These are phyloP conservation scores for Aethina tumida DNA, from an alignment of 1,140 invertebrate genomes.

Conservation along the genomic window DNA sequence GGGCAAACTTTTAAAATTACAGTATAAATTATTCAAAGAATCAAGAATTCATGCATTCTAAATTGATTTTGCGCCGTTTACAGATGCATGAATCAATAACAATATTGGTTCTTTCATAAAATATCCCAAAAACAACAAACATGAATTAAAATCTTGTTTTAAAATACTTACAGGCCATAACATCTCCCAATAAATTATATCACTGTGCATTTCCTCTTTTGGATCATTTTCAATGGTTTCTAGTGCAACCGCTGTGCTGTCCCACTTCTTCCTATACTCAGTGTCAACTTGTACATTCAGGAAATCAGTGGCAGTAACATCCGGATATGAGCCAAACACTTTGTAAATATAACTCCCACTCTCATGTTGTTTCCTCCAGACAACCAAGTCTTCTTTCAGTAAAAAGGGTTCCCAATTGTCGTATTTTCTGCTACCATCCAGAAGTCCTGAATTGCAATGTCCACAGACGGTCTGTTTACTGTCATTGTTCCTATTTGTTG, in stretches of 20 bases:
- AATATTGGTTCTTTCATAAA: neutral
- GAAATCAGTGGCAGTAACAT: slow-evolving; percentile 70
- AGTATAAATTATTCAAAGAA: too few species aligned
- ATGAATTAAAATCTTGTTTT: slow-evolving; percentile 1
- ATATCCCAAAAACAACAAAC: neutral
- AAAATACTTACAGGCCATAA: slow-evolving; percentile 62
- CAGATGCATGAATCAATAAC: too few species aligned
- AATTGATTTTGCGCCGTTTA: too few species aligned
- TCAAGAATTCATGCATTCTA: too few species aligned
- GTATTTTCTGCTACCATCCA: slow-evolving; percentile 26
- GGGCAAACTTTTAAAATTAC: too few species aligned
- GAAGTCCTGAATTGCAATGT: slow-evolving; percentile 12
- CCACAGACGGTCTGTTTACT: slow-evolving; percentile 13
- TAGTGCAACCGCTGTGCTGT: slow-evolving; percentile 62
- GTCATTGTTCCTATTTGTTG: slow-evolving; percentile 9
- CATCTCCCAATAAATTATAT: slow-evolving; percentile 81
- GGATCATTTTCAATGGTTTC: slow-evolving; percentile 58
- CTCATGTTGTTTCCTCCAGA: slow-evolving; percentile 66
- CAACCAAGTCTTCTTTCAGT: slow-evolving; percentile 65
- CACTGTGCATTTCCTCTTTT: slow-evolving; percentile 42
- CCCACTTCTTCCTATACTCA: slow-evolving; percentile 69
- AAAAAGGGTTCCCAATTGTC: slow-evolving; percentile 69
- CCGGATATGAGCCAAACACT: slow-evolving; percentile 72
- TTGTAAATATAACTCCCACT: slow-evolving; percentile 70
- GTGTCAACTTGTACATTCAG: slow-evolving; percentile 71